phyloP scores from a whole-genome alignment of 2,113 vertebrate species.

The Ictidomys tridecemlineatus region DNA sequence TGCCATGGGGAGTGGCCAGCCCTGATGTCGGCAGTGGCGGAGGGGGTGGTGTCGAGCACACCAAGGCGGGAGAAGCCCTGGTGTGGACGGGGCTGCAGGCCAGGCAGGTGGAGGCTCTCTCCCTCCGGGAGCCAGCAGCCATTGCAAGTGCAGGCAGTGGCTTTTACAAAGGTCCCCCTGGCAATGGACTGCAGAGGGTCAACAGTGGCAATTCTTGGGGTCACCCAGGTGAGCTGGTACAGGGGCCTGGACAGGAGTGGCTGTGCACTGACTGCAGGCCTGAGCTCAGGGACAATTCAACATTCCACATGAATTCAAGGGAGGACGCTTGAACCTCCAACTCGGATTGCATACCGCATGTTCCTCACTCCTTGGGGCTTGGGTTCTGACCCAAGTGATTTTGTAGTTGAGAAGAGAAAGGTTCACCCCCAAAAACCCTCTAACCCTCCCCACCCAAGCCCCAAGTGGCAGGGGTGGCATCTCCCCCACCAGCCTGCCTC shows the following conservation, averaged over 20 bases:
- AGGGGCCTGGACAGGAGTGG: too few species aligned
- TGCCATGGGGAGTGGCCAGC: background rate
- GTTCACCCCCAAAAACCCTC: background rate
- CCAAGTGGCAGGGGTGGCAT: background rate
- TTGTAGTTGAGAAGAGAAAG: background rate
- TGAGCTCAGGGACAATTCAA: background rate
- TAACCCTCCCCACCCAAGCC: background rate
- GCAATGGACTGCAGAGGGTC: background rate
- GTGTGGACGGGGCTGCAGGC: background rate
- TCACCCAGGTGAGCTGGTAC: background rate
- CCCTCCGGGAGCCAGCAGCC: background rate
- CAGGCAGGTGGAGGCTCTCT: background rate
- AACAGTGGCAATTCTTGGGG: too few species aligned
- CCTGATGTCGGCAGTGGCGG: background rate
- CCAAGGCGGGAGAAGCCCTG: background rate
- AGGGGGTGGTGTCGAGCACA: too few species aligned
- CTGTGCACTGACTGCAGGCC: background rate
- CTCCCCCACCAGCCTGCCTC: background rate
- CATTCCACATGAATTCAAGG: background rate
- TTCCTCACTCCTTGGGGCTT: too few species aligned
- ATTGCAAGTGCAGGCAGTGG: background rate
- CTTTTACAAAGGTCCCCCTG: background rate
- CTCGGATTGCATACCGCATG: background rate
- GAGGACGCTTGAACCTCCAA: background rate
- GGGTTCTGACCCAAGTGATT: background rate